phyloP scores from a whole-genome alignment of 1,140 invertebrate genomes.

The Nasonia giraulti region DNA sequence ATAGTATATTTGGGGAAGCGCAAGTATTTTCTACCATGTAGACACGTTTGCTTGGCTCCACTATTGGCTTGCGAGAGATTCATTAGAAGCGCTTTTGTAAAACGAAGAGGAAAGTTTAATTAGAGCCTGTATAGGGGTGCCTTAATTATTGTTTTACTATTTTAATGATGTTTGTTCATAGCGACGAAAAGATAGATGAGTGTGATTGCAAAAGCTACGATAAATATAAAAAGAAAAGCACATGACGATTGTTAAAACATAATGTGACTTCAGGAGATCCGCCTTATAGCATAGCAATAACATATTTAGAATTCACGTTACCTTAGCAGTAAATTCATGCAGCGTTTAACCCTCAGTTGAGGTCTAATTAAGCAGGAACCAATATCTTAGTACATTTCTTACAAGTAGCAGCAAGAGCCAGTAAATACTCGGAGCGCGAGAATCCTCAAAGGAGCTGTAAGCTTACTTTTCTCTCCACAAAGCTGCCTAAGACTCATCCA shows the following conservation, averaged over 20 bases:
- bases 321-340: slow-evolving; percentile 47
- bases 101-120: no score
- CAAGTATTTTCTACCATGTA: background rate
- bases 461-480: background rate
- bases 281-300: no score
- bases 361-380: slow-evolving; percentile 59
- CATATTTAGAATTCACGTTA: background rate
- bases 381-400: slow-evolving; percentile 52
- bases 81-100: background rate
- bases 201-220: no score
- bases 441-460: slow-evolving; percentile 54
- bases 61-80: background rate
- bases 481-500: background rate
- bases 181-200: no score
- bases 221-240: no score
- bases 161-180: no score
- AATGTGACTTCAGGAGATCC: no score
- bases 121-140: no score
- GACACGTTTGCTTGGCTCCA: background rate
- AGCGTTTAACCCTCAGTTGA: slow-evolving; percentile 52
- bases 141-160: no score
- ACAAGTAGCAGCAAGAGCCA: slow-evolving; percentile 54
- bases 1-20: background rate
- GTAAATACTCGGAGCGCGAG: slow-evolving; percentile 58
- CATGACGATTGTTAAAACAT: no score